Percentiles rank a stretch among this genome's conserved stretches.
Evolutionary conservation across 1,140 invertebrate genomes (phyloP).

Genomic region (Vollenhovia emeryi): DNA sequence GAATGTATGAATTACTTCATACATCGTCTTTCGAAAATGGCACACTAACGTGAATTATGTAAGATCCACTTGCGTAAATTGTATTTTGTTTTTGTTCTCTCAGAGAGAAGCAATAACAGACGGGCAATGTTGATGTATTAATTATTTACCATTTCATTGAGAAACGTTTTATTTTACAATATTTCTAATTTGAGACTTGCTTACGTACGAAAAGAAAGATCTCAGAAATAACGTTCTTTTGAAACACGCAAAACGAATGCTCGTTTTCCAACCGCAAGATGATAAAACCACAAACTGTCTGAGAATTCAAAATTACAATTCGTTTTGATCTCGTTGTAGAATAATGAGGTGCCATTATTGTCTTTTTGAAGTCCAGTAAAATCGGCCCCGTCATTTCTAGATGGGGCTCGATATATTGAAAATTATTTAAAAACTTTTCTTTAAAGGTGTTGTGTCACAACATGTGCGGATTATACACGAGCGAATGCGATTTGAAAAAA

Average conservation of each 20-base stretch:
- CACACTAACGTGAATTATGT: neutral
- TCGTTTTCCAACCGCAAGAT: constrained; percentile 23
- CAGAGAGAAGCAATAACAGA: neutral
- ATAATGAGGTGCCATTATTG: neutral
- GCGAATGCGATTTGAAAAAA: neutral
- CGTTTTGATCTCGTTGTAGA: constrained; percentile 34
- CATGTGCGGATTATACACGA: neutral
- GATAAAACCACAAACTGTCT: constrained; percentile 38
- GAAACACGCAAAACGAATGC: neutral
- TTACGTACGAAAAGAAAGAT: neutral
- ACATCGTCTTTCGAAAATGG: neutral
- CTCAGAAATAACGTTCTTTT: neutral
- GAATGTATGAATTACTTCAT: neutral
- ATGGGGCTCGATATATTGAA: neutral
- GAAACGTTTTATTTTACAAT: neutral
- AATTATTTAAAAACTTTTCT: neutral
- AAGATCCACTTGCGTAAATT: neutral
- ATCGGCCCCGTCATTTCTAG: neutral
- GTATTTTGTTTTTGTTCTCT: neutral
- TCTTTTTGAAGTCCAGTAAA: neutral
- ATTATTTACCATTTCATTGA: neutral
- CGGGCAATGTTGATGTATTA: neutral
- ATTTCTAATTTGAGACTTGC: neutral
- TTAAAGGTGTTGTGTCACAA: neutral
- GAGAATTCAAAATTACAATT: constrained; percentile 46